These are phyloP conservation scores for Oreochromis niloticus DNA, from an alignment of 2,113 vertebrate genomes.

Conservation along the genomic window DNA sequence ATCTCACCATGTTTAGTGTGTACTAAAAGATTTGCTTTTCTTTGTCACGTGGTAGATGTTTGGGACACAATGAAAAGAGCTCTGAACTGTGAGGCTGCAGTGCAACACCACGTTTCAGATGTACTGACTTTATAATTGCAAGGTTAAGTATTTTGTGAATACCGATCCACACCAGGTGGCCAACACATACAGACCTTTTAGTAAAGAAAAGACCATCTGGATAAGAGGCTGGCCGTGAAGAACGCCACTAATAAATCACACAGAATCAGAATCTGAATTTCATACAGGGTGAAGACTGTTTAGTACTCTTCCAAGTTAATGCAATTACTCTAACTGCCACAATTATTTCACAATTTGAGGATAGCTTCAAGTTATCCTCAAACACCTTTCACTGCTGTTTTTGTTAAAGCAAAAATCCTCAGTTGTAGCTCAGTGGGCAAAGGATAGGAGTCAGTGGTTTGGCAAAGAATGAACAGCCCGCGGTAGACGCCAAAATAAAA, in stretches of 20 bases:
- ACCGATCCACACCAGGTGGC: neutral
- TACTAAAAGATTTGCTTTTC: neutral
- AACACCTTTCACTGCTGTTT: neutral
- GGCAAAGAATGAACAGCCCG: neutral
- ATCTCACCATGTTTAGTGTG: neutral
- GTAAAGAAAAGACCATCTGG: neutral
- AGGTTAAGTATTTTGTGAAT: neutral
- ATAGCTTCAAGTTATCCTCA: neutral
- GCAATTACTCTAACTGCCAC: neutral
- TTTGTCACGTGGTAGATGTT: neutral
- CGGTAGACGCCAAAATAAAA: neutral
- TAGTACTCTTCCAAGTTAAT: neutral
- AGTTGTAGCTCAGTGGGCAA: neutral
- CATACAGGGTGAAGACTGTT: neutral
- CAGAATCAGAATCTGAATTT: accelerated
- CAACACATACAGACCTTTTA: neutral
- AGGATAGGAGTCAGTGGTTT: neutral
- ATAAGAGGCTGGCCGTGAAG: neutral
- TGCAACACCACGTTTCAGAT: neutral
- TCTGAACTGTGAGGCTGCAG: neutral
- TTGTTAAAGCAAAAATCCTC: neutral
- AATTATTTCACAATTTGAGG: neutral
- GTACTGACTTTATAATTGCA: neutral
- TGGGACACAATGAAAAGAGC: neutral
- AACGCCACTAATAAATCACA: neutral